Percentiles rank a stretch among this genome's conserved stretches.
Conservation (phyloP, 2,797 vertebrate genomes). For the Hyperoplus immaculatus region DNA sequence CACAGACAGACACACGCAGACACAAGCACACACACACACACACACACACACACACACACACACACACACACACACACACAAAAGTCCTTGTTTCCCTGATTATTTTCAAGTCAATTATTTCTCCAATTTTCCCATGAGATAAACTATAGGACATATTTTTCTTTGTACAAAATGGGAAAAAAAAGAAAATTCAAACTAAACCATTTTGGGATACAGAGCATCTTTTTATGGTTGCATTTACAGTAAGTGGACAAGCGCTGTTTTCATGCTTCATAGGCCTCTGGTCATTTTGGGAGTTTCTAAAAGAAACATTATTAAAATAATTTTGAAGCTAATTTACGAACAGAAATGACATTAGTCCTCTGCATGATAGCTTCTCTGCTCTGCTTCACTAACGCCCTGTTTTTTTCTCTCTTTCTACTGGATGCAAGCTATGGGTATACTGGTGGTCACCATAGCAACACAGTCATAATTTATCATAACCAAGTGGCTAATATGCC, state of each 20-base stretch:
- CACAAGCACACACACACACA: neutral
- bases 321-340: constrained; percentile 32
- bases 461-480: constrained; percentile 83
- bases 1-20: neutral
- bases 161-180: neutral
- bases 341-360: constrained; percentile 26
- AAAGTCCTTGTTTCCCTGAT: constrained; percentile 8
- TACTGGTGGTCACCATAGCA: constrained; percentile 78
- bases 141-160: neutral
- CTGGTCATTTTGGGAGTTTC: neutral
- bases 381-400: constrained; percentile 60
- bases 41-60: constrained; percentile 6
- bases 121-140: neutral
- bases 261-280: neutral
- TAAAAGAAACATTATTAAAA: neutral
- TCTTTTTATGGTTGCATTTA: neutral
- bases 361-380: constrained; percentile 28
- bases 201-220: neutral
- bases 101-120: constrained; percentile 10
- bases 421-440: constrained; percentile 39
- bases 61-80: neutral
- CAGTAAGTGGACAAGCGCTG: neutral
- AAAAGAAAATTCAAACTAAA: neutral
- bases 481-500: constrained; percentile 85
- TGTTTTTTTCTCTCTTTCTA: constrained; percentile 22